Percentiles rank a stretch among this genome's conserved stretches.
These are phyloP conservation scores for Escarpia spicata DNA, from an alignment of 2,888 invertebrate genomes.

Conservation along the genomic window DNA sequence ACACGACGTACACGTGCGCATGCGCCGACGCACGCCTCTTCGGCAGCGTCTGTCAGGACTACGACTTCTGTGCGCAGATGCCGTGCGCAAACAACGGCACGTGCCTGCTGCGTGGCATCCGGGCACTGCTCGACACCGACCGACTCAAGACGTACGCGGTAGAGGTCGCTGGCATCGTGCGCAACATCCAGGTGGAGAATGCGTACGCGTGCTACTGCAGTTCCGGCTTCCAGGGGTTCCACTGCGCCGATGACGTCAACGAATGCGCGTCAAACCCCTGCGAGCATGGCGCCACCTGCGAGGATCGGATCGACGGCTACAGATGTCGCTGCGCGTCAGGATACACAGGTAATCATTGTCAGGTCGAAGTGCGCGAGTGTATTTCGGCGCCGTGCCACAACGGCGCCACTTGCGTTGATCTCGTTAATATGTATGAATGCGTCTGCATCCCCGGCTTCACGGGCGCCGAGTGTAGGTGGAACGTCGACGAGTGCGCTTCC, in stretches of 20 bases:
- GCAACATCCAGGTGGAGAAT: constrained; percentile 22
- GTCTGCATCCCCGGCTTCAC: constrained; percentile 43
- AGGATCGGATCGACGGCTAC: constrained; percentile 42
- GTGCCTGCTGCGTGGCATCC: constrained; percentile 42
- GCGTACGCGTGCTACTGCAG: constrained; percentile 51
- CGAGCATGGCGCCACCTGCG: constrained; percentile 24
- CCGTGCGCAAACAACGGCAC: constrained; percentile 50
- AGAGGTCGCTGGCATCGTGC: constrained; percentile 12
- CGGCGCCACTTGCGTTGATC: constrained; percentile 34
- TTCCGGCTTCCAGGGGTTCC: constrained; percentile 34
- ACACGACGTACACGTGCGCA: constrained; percentile 41
- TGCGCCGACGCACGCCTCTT: constrained; percentile 42
- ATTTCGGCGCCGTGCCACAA: constrained; percentile 47
- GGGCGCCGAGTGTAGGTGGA: constrained; percentile 43
- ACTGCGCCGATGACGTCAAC: constrained; percentile 48
- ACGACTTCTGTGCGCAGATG: constrained; percentile 50
- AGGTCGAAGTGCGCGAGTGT: constrained; percentile 45
- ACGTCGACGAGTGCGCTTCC: constrained; percentile 43
- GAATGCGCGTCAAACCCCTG: constrained; percentile 43
- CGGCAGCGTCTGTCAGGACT: constrained; percentile 47
- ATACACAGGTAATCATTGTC: constrained; percentile 47
- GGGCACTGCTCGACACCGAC: constrained; percentile 29
- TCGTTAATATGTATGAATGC: constrained; percentile 40
- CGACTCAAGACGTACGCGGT: constrained; percentile 42
- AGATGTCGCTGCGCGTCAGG: constrained; percentile 48